Conservation (phyloP, 23 tunicate species). For the Ciona savignyi region DNA sequence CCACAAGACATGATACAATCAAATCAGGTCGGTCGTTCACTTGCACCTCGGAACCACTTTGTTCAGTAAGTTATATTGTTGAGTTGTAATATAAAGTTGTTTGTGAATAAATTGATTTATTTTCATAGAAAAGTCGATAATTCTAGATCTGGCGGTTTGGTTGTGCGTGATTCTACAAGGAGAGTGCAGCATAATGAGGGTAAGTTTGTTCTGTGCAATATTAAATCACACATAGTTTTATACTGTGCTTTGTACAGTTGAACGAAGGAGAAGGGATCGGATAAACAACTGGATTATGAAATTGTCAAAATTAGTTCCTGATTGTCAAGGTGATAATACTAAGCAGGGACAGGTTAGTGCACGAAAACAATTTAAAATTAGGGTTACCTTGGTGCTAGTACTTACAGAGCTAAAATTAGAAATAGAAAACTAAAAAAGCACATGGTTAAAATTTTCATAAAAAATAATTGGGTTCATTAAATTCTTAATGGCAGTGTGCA, state of each 20-base stretch:
- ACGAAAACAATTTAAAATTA: no score
- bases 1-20: slow-evolving; percentile 82
- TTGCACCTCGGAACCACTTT: slow-evolving; percentile 44
- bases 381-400: no score
- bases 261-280: slow-evolving; percentile 90
- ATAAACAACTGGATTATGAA: slow-evolving; percentile 96
- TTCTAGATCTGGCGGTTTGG: slow-evolving; percentile 4
- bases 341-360: slow-evolving; percentile 99
- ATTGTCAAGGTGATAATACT: slow-evolving; percentile 89
- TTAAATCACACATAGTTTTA: not conserved
- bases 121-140: slow-evolving; percentile 42
- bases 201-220: slow-evolving; percentile 2
- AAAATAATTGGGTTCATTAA: no score
- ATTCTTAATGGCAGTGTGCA: no score
- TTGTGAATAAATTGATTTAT: no score
- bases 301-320: slow-evolving; percentile 83
- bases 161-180: slow-evolving; percentile 71
- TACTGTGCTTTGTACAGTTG: slow-evolving; percentile 39
- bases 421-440: no score
- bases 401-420: no score
- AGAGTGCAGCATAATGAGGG: slow-evolving; percentile 98
- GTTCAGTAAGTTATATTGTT: slow-evolving; percentile 40
- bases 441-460: no score
- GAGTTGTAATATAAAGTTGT: not conserved
- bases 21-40: slow-evolving; percentile 7